A percentile compares a stretch with the other conserved stretches of the same genome.
Conservation (phyloP, 2,888 invertebrate genomes). For the Lutraria lutraria region DNA sequence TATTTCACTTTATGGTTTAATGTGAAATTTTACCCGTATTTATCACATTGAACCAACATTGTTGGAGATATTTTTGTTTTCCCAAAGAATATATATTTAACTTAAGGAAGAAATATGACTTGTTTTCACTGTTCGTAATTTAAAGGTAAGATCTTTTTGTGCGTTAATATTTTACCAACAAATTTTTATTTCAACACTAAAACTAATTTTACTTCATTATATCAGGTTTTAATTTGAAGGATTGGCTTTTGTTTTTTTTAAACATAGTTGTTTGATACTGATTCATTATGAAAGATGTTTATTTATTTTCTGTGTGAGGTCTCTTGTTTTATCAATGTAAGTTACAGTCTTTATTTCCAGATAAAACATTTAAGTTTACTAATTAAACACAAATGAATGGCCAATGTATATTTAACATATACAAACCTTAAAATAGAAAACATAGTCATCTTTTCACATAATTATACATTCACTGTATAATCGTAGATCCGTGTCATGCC, state of each 20-base stretch:
- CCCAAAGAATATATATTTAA: not conserved
- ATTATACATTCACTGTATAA: not conserved
- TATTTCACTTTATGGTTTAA: constrained; percentile 4
- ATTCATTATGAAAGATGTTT: too few relatives aligned
- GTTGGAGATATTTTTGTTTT: not conserved
- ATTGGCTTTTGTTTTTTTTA: too few relatives aligned
- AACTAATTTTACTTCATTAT: too few relatives aligned
- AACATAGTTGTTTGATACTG: too few relatives aligned
- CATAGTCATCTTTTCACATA: not conserved
- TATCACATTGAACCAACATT: not conserved
- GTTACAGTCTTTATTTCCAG: too few relatives aligned
- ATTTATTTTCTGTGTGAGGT: too few relatives aligned
- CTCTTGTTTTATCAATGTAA: too few relatives aligned
- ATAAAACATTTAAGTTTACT: too few relatives aligned
- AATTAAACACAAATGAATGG: not conserved
- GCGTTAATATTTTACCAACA: too few relatives aligned
- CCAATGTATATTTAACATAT: not conserved
- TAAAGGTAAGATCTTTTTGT: not conserved
- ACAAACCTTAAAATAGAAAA: constrained; percentile 2
- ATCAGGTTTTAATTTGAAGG: too few relatives aligned
- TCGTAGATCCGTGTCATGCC: constrained; percentile 7
- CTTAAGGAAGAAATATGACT: not conserved
- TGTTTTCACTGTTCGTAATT: not conserved
- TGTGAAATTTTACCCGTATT: not conserved
- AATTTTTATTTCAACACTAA: too few relatives aligned